A percentile compares a stretch with the other conserved stretches of the same genome.
Evolutionary conservation across 2,113 vertebrate genomes (phyloP).

Genomic region (Neomonachus schauinslandi): DNA sequence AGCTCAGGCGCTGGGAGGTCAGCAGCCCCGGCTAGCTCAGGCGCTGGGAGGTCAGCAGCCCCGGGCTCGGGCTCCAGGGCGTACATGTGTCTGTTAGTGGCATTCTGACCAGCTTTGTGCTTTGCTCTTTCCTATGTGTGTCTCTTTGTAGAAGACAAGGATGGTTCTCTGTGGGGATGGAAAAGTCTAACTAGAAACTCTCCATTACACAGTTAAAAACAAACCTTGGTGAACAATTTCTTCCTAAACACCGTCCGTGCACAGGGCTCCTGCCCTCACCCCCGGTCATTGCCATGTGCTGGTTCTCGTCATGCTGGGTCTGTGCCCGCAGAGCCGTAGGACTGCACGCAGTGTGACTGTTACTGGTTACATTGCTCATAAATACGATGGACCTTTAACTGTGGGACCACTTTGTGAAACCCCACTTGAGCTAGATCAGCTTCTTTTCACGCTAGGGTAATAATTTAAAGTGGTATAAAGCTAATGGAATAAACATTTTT

Average conservation of each 20-base stretch:
- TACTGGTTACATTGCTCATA: too few relatives aligned
- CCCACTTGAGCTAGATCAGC: background rate
- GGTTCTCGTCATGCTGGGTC: background rate
- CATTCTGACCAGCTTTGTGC: background rate
- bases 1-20: too few relatives aligned
- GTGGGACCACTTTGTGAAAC: background rate
- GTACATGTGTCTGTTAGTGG: background rate
- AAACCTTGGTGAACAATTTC: background rate
- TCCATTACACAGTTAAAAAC: background rate
- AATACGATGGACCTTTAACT: background rate
- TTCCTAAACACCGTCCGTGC: background rate
- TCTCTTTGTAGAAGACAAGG: background rate
- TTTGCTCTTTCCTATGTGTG: background rate
- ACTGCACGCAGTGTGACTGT: background rate
- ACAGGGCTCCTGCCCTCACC: background rate
- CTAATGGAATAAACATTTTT: background rate
- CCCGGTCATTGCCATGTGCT: background rate
- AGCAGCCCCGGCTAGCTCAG: too few relatives aligned
- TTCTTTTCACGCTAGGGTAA: background rate
- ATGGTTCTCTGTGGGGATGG: background rate
- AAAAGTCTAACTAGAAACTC: background rate
- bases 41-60: background rate
- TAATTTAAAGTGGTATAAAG: background rate
- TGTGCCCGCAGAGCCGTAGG: background rate
- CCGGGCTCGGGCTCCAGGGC: background rate